Evolutionary conservation across 2,797 vertebrate genomes (phyloP), one percentile per base, ranked within the genome.

Genomic region (Gallirallus australis): DNA sequence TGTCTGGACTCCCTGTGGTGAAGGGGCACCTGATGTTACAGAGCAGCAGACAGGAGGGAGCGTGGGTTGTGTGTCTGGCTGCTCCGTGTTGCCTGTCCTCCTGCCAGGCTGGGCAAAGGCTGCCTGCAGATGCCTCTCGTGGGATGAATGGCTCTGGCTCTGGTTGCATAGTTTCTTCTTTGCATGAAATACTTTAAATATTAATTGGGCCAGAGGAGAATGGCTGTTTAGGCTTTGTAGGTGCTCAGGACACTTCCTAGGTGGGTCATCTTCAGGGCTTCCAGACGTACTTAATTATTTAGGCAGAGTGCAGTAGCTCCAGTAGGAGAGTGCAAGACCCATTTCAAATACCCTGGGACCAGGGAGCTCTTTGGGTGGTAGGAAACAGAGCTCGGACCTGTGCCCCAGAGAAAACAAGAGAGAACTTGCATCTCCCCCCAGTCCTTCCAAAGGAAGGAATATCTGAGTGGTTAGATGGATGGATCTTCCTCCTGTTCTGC

Each of bases 1-100:
- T 57, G 18, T 10, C 9, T 1, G 3, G 63, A 7, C n/a, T 27
- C 47, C 15, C 31, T 0, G 0, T 9, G 47, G 21, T 21, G 59
- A 50, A 23, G 53, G n/a, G 28, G 9, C 16, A 61, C 30, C 64
- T 1, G 1, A 3, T 4, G 19, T 50, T 63, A 7, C 1, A 3
- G 69, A 80, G 52, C 72, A 59, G 56, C 45, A 54, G 31, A 14
- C 10, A 20, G 21, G 23, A n/a, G 28, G n/a, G 42, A 72, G n/a
- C 19, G 0, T 1, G 25, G 18, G 14, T 12, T 5, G 11, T 35
- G 33, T 0, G 1, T 15, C 25, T 33, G 47, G 28, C 47, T 45
- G 11, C 68, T 28, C 0, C 0, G 21, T 13, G 64, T 4, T 56
- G 28, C 35, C 35, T 2, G 1, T 31, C 68, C 52, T 68, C 8